Base-by-base conservation (phyloP, 2,113 vertebrate genomes). In the Panthera leo region DNA sequence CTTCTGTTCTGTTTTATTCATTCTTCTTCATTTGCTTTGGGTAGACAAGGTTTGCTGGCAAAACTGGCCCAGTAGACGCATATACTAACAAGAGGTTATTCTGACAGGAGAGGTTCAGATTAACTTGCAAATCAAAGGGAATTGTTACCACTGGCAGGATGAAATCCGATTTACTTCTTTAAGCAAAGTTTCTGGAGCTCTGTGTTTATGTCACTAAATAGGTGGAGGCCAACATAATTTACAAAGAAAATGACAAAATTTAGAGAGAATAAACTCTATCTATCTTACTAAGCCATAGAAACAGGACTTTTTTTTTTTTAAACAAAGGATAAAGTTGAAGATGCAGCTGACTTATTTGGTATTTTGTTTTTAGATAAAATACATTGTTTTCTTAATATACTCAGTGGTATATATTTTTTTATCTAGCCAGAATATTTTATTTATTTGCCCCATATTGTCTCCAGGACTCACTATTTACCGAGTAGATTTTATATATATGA, bases 1-100 rank as follows among this genome's bases (percentile, higher is more conserved):
- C 51, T 63, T 92, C 91, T 91, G 39, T 93, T 39, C 18, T n/a
- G 67, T 92, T 87, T 91, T 83, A 65, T 12, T 95, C 88, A 96
- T 97, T 97, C 96, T 86, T 97, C 97, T 97, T 97, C 94, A 97
- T 95, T 95, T 98, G 92, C 96, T 95, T 70, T 82, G 29, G 31
- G 70, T 80, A 92, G 85, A 91, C 51, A 78, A 88, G 88, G 11
- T 78, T 96, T 88, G 31, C 29, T 61, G 21, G 63, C n/a, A 94
- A 42, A 78, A 67, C 36, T 88, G 65, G 76, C 90, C 93, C 34
- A 67, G 5, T 34, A 83, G 95, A 93, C 86, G 51, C 48, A 84
- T 53, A 58, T 58, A 96, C 94, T 93, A 93, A 82, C 73, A 91
- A 89, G 85, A 91, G 63, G 63, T 85, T 95, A 95, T 83, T 89